Evolutionary conservation across 2,888 invertebrate genomes (phyloP).

Genomic region (Lutraria lutraria): DNA sequence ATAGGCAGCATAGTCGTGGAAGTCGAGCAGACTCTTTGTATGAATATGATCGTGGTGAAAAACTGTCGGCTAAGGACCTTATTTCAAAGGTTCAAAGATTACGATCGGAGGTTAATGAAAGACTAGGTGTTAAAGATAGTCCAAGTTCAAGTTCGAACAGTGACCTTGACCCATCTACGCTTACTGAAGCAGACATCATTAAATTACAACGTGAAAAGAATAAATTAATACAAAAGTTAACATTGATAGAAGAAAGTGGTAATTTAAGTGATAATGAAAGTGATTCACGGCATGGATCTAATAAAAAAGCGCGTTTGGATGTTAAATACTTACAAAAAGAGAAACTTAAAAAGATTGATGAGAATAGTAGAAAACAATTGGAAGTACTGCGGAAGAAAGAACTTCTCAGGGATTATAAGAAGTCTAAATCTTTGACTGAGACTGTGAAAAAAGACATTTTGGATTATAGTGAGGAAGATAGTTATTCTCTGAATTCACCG

Average conservation of each 20-base stretch:
- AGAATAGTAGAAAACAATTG: constrained; percentile 82
- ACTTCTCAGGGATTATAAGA: constrained; percentile 70
- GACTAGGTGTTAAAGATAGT: constrained; percentile 72
- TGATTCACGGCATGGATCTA: constrained; percentile 68
- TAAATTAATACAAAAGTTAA: constrained; percentile 83
- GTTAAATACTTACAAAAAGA: constrained; percentile 67
- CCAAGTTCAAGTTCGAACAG: constrained; percentile 80
- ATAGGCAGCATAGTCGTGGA: constrained; percentile 71
- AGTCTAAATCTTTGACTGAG: constrained; percentile 63
- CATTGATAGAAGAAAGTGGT: constrained; percentile 82
- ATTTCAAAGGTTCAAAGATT: constrained; percentile 66
- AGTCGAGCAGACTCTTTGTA: constrained; percentile 68
- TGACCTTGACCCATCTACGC: constrained; percentile 89
- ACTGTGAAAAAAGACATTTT: constrained; percentile 62
- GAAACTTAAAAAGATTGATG: constrained; percentile 75
- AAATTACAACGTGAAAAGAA: constrained; percentile 85
- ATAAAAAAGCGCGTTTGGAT: constrained; percentile 77
- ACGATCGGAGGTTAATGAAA: constrained; percentile 69
- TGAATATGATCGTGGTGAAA: constrained; percentile 63
- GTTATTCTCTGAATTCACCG: constrained; percentile 75
- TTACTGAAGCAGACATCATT: constrained; percentile 83
- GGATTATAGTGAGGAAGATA: constrained; percentile 76
- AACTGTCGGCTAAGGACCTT: constrained; percentile 60
- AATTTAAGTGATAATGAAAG: constrained; percentile 77
- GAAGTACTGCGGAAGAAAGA: constrained; percentile 78